Evolutionary conservation across 2,888 invertebrate species (phyloP), one percentile per base, ranked within the genome.

Genomic region (Steinernema hermaphroditum): DNA sequence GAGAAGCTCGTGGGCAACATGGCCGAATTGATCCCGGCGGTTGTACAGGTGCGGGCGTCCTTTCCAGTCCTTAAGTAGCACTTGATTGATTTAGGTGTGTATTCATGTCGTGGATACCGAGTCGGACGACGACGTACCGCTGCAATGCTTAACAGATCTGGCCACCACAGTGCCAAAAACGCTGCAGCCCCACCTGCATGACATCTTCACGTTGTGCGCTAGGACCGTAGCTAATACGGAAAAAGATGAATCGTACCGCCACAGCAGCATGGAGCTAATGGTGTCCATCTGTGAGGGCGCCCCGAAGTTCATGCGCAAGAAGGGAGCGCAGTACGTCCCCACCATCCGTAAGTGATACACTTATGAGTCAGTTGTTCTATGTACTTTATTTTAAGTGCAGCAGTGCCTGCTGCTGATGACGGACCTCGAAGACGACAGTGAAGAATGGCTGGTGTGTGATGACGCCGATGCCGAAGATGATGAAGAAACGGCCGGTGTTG

Each of bases 301-400:
- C 6, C 93, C 97, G 0, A 94, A 95, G 1, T 96, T 96, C 93
- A 92, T 98, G 49, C 91, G 97, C 74, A 97, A 96, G 88, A 92
- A 92, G 78, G 93, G 93, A 16, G 91, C 91, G 37, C 92, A 92
- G 86, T 94, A 93, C 80, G 91, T 98, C 77, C 91, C 91, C 27
- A 81, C 86, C 44, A 84, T 90, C 57, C 86, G 89, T 89, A 80
- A 81, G 87, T 82, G 34, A n/a, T 54, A 32, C 49, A 19, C 0
- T 69, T 19, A 14, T 46, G 34, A 22, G 29, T 74, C 62, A 69
- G 76, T 76, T 62, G 2, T 34, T 54, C 14, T 62, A n/a, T n/a
- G n/a, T 46, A 27, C 16, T 0, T 43, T 12, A 12, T 27, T 74
- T 78, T 72, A 78, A 80, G 92, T 96, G 68, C 93, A 94, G 0